Base-by-base conservation (phyloP, 1,140 invertebrate species). In the Zaprionus taronus region DNA sequence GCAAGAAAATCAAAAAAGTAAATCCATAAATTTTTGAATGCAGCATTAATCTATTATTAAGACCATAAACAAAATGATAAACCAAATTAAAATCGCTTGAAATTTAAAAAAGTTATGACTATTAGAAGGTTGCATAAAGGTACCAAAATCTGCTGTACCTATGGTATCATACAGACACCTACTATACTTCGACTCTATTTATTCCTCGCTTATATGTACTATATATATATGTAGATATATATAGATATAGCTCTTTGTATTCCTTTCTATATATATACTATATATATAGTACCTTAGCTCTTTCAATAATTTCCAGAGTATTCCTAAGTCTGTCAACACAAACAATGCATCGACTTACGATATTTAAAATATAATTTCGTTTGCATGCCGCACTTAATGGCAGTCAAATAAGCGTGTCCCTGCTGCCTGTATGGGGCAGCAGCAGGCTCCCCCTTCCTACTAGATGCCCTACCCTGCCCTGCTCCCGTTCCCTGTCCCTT, bases 331-430 rank as follows among this genome's bases (percentile, higher is more conserved):
- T 9, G 7, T 15, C 51, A 60, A 7, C 14, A 12, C 1, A 28
- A 15, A 5, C 20, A 11, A 2, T 58, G 31, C 47, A 24, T 36
- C 22, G 31, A 51, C 58, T 68, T 79, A n/a, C n/a, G n/a, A n/a
- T n/a, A 69, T 81, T 83, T 89, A 66, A 76, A 89, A 87, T 89
- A 83, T 77, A 74, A 79, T 85, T 89, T 68, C 61, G 72, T 85
- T 89, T 81, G 76, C 68, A 64, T 85, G 82, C 60, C 79, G 72
- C 86, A 79, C 4, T 82, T 89, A 85, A 87, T 85, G 85, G 82
- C 85, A 78, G 78, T 76, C 55, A 80, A 79, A 77, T 75, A 79
- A 80, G 72, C 77, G 72, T 81, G 73, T 66, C 79, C 67, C 63
- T 53, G 47, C 44, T 41, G 38, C n/a, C n/a, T 47, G 6, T 47